Percentiles rank a stretch among this genome's conserved stretches.
phyloP scores from a whole-genome alignment of 2,888 invertebrate species.

The Ochlodes sylvanus region DNA sequence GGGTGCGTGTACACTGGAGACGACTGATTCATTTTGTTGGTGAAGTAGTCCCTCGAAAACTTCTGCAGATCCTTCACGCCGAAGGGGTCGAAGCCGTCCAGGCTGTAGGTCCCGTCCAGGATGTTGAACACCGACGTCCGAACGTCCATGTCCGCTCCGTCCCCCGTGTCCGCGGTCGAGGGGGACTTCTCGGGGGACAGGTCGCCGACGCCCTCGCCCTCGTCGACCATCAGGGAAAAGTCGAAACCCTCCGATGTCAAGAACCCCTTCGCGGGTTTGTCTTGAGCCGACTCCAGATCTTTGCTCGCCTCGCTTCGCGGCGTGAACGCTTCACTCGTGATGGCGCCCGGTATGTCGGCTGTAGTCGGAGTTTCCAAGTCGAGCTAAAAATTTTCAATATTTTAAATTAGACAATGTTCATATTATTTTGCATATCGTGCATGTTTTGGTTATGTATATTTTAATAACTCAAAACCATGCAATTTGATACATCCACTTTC shows the following conservation, averaged over 20 bases:
- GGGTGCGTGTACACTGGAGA: slow-evolving; percentile 68
- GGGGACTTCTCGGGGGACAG: slow-evolving; percentile 60
- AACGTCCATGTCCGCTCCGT: slow-evolving; percentile 43
- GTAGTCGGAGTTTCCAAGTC: slow-evolving; percentile 82
- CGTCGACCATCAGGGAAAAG: slow-evolving; percentile 72
- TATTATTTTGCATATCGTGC: too few species aligned
- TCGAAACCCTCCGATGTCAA: slow-evolving; percentile 70
- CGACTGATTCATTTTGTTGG: slow-evolving; percentile 60
- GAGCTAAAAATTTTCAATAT: slow-evolving; percentile 56
- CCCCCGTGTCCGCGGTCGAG: slow-evolving; percentile 46
- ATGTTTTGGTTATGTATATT: too few species aligned
- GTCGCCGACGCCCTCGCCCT: slow-evolving; percentile 58
- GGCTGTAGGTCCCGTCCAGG: slow-evolving; percentile 77
- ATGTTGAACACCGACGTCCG: slow-evolving; percentile 72
- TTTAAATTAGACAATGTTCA: not conserved
- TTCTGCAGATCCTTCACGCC: slow-evolving; percentile 64
- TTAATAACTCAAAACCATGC: too few species aligned
- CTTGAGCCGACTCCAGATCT: slow-evolving; percentile 56
- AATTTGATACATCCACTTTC: too few species aligned
- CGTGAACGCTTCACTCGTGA: slow-evolving; percentile 66
- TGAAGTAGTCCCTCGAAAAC: slow-evolving; percentile 63
- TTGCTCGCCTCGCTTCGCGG: slow-evolving; percentile 64
- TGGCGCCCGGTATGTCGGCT: slow-evolving; percentile 71
- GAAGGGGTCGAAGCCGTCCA: slow-evolving; percentile 77
- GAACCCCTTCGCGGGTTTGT: slow-evolving; percentile 63